Evolutionary conservation across 2,797 vertebrate genomes (phyloP).

Genomic region (Mus caroli): DNA sequence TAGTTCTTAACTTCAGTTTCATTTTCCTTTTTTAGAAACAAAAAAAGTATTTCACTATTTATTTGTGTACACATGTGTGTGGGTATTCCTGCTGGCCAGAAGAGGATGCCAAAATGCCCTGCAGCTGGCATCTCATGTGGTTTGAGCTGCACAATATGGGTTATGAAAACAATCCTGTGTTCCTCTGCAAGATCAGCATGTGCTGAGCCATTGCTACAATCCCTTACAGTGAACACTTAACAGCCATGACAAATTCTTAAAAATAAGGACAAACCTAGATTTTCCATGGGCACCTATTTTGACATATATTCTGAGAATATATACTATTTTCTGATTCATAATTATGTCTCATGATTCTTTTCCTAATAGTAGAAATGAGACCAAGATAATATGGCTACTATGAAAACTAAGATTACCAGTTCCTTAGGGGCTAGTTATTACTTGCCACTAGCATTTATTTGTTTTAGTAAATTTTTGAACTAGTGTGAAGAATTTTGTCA

Average conservation of each 20-base stretch:
- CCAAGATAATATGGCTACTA: too few relatives aligned
- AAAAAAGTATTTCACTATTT: not conserved
- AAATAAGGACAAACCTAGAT: not conserved
- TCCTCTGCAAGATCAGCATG: not conserved
- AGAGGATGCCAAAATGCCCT: not conserved
- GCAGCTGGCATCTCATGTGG: not conserved
- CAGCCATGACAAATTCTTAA: not conserved
- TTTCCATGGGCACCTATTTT: not conserved
- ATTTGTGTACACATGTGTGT: not conserved
- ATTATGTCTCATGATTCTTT: not conserved
- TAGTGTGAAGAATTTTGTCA: not conserved
- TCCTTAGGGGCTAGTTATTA: not conserved
- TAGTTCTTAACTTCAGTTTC: not conserved
- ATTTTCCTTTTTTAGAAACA: too few relatives aligned
- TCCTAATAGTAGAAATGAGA: not conserved
- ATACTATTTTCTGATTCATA: not conserved
- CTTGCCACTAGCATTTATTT: not conserved
- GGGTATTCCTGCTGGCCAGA: not conserved
- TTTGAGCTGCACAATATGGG: not conserved
- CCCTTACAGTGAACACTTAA: not conserved
- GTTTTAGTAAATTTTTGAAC: not conserved
- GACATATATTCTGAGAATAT: not conserved
- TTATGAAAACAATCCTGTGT: not conserved
- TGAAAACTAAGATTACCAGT: not conserved
- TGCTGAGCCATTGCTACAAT: not conserved